A percentile compares a stretch with the other conserved stretches of the same genome.
Evolutionary conservation across 2,113 vertebrate species (phyloP).

Genomic region (Synchiropus splendidus): DNA sequence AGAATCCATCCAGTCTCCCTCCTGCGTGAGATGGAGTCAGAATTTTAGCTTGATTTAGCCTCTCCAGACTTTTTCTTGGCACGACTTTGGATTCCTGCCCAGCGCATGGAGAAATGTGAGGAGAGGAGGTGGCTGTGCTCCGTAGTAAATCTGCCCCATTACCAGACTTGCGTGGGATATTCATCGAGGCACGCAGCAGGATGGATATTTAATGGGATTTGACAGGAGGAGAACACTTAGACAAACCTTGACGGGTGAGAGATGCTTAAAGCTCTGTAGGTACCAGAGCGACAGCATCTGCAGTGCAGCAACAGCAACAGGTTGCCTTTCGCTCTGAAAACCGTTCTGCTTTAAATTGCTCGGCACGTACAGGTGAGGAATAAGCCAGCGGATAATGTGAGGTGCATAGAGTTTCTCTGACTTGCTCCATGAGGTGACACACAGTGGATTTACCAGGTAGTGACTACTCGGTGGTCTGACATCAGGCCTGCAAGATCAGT

Average conservation of each 20-base stretch:
- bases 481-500: too few species aligned
- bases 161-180: conserved; percentile 34
- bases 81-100: conserved; percentile 50
- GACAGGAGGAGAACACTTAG: conserved; percentile 12
- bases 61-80: conserved; percentile 29
- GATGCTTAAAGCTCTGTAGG: conserved; percentile 8
- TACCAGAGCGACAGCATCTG: conserved; percentile 1
- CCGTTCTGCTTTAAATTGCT: too few species aligned
- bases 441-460: too few species aligned
- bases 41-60: conserved; percentile 47
- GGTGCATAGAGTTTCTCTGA: too few species aligned
- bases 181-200: conserved; percentile 39
- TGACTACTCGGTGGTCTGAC: too few species aligned
- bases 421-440: too few species aligned
- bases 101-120: conserved; percentile 9
- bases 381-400: too few species aligned
- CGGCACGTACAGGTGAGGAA: too few species aligned
- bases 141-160: conserved; percentile 39
- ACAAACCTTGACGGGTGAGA: conserved; percentile 21
- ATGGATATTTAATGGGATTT: conserved; percentile 48
- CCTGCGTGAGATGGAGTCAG: conserved; percentile 24
- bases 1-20: conserved; percentile 18
- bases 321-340: too few species aligned
- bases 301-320: too few species aligned
- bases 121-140: conserved; percentile 20